These are phyloP conservation scores for Henicopernis longicauda DNA, from an alignment of 2,113 vertebrate species.

Conservation along the genomic window DNA sequence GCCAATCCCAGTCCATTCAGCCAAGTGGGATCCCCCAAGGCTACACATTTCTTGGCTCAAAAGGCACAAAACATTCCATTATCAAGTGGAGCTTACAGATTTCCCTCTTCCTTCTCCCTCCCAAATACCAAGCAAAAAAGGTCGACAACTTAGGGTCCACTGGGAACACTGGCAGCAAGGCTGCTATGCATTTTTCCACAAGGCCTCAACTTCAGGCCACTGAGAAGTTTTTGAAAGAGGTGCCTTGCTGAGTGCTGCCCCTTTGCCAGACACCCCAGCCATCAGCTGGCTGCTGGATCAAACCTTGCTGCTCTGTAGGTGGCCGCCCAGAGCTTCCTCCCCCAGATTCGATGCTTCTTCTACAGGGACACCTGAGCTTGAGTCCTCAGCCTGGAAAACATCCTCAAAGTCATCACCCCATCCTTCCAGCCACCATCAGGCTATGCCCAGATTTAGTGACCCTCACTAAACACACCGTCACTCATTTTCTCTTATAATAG, in stretches of 20 bases:
- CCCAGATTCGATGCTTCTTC: not conserved
- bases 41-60: not conserved
- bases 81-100: not conserved
- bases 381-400: not conserved
- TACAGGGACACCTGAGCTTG: not conserved
- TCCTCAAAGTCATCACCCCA: not conserved
- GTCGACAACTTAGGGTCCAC: not conserved
- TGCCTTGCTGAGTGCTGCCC: not conserved
- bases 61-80: not conserved
- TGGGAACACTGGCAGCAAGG: not conserved
- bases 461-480: not conserved
- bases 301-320: not conserved
- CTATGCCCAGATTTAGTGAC: not conserved
- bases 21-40: not conserved
- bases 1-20: not conserved
- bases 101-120: not conserved
- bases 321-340: not conserved
- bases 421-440: not conserved
- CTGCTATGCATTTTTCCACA: rapidly evolving
- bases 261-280: not conserved
- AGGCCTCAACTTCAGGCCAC: not conserved
- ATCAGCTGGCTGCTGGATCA: not conserved
- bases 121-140: not conserved
- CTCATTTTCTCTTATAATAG: not conserved
- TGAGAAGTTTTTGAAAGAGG: not conserved